Percentiles rank a stretch among this genome's conserved stretches.
These are phyloP conservation scores for Hyles euphorbiae DNA, from an alignment of 1,140 invertebrate genomes.

Conservation along the genomic window DNA sequence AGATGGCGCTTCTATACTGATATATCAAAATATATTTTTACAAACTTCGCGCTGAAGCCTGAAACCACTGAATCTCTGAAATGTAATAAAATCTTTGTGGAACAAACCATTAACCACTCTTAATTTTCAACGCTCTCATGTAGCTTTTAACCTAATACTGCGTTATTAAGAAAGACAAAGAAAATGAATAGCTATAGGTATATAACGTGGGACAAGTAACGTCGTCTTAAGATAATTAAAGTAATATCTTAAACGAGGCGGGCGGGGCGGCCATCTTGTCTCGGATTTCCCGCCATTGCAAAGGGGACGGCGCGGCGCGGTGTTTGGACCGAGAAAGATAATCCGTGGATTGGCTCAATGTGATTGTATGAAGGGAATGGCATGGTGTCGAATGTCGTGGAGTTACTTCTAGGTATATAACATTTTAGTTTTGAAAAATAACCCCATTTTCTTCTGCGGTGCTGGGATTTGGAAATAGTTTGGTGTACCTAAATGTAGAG, in stretches of 20 bases:
- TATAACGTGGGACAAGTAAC: no score
- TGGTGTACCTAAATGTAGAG: no score
- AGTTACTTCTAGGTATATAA: constrained; percentile 2
- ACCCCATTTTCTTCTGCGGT: no score
- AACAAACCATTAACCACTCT: constrained; percentile 3
- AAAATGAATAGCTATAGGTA: no score
- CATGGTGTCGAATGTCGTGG: constrained; percentile 17
- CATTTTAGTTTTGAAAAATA: not conserved
- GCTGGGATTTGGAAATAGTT: no score
- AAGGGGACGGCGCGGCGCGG: constrained; percentile 9
- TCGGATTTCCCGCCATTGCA: constrained; percentile 34
- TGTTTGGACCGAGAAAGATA: constrained; percentile 32
- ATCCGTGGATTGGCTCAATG: constrained; percentile 39
- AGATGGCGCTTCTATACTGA: constrained; percentile 20
- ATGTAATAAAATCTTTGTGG: no score
- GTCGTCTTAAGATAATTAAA: constrained; percentile 22
- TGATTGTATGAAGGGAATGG: constrained; percentile 12
- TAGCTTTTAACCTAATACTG: no score
- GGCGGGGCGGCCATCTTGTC: constrained; percentile 40
- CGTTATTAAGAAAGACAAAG: no score
- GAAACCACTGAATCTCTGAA: no score
- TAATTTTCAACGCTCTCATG: not conserved
- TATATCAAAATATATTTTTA: no score
- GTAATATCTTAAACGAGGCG: constrained; percentile 21
- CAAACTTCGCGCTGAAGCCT: no score